phyloP scores from a whole-genome alignment of 2,888 invertebrate species.

The Schizotus pectinicornis region DNA sequence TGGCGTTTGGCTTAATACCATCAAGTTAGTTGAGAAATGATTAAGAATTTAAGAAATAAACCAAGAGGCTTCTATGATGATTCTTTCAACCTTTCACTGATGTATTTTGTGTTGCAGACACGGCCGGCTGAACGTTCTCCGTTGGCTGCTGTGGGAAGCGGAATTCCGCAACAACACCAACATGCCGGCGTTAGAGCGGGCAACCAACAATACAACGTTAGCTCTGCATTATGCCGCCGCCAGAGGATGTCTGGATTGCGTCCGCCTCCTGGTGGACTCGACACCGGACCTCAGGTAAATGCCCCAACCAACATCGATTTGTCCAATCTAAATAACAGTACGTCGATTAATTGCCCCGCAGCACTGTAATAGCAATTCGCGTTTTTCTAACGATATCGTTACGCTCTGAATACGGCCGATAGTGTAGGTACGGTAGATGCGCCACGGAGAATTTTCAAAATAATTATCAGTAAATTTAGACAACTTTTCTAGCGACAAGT shows the following conservation, averaged over 20 bases:
- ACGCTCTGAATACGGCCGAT: conserved; percentile 13
- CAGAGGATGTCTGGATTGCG: conserved; percentile 85
- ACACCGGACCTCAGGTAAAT: conserved; percentile 79
- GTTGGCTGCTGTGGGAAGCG: conserved; percentile 67
- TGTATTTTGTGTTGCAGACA: conserved; percentile 56
- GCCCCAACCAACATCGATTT: conserved; percentile 6
- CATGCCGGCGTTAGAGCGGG: conserved; percentile 63
- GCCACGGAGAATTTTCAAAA: no score
- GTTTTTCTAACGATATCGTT: conserved; percentile 1
- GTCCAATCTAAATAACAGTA: background rate
- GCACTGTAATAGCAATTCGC: background rate
- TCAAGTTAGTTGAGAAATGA: no score
- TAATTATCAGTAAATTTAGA: no score
- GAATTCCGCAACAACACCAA: conserved; percentile 49
- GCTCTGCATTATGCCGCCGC: conserved; percentile 89
- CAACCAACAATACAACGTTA: conserved; percentile 72
- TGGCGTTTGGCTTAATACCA: no score
- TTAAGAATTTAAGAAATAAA: no score
- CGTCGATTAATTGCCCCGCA: conserved; percentile 4
- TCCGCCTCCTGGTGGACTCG: conserved; percentile 78
- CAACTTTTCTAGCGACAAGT: no score
- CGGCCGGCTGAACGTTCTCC: conserved; percentile 63
- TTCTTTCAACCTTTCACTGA: background rate
- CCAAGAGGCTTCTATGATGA: no score
- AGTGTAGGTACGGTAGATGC: conserved; percentile 1